Base-by-base conservation (phyloP, 2,797 vertebrate genomes). In the Thamnophis elegans region DNA sequence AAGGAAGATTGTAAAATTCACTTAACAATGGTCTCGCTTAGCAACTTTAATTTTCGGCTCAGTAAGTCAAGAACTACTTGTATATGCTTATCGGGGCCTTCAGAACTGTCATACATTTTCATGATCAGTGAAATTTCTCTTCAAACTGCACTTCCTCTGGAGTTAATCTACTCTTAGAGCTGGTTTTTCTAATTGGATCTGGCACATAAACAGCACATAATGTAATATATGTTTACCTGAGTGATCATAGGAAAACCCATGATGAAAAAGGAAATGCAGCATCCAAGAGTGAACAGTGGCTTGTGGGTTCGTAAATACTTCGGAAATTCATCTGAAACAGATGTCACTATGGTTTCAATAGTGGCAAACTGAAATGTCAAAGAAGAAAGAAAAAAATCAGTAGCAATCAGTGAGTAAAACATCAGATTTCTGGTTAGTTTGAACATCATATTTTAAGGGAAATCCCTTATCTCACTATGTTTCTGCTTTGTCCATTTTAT, bases 191-290 rank as follows among this genome's bases (percentile, higher is more conserved):
- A n/a, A 55, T 13, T 87, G 1, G 26, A 85, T 56, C 68, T 65
- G 36, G 0, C 56, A 51, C 47, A 51, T 85, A 12, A 14, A 26
- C n/a, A 65, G n/a, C 5, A 73, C 28, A 62, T 7, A 47, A 93
- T 11, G 10, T 13, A 56, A 0, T 87, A 25, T 0, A 0, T 0
- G 9, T 0, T 96, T 97, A 99, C 99, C 99, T 99, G 99, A 91
- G 98, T 99, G 96, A 99, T 99, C 99, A 99, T 99, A n/a, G 99
- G 99, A 91, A 99, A 99, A 5, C 99, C 99, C 98, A 99, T 98
- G 96, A 99, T 96, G 97, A 99, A 99, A 97, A 99, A 99, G 90
- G 87, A 94, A 88, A 96, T 0, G 4, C 99, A 99, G 97, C 99
- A 99, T 85, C 98, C 97, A n/a, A 99, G 97, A 0, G 99, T 99